These are phyloP conservation scores for Microtus ochrogaster DNA, from an alignment of 2,113 vertebrate species.

Conservation along the genomic window DNA sequence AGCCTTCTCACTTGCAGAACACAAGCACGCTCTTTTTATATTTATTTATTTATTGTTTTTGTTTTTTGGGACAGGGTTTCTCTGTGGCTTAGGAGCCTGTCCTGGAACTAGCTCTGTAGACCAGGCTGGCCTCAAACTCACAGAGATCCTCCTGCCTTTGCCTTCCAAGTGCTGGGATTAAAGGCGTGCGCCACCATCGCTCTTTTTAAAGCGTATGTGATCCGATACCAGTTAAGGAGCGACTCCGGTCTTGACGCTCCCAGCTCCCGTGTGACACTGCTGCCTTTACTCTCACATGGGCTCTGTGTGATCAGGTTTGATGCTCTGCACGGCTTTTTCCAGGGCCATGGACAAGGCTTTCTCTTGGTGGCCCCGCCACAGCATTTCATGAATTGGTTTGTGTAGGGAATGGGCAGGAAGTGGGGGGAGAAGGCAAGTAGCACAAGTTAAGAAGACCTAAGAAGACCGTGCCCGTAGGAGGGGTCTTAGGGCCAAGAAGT, in stretches of 20 bases:
- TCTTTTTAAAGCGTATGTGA: not conserved
- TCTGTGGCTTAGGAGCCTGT: too few relatives aligned
- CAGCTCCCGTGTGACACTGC: not conserved
- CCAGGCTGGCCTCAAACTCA: too few relatives aligned
- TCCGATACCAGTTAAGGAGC: not conserved
- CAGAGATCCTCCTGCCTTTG: too few relatives aligned
- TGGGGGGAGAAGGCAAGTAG: not conserved
- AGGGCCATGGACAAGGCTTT: not conserved
- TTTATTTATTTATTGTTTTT: too few relatives aligned
- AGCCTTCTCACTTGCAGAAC: not conserved
- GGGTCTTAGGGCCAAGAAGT: not conserved
- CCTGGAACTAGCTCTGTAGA: too few relatives aligned
- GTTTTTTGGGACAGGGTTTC: too few relatives aligned
- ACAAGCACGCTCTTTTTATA: not conserved
- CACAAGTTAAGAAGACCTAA: not conserved
- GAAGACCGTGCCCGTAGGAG: not conserved
- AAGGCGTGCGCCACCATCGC: too few relatives aligned
- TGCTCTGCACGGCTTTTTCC: not conserved
- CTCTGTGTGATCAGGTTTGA: not conserved
- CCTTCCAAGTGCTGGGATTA: too few relatives aligned
- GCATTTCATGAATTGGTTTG: not conserved
- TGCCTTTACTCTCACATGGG: too few relatives aligned
- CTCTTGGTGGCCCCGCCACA: not conserved
- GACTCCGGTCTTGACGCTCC: not conserved
- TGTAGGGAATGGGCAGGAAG: not conserved